Base-by-base conservation (phyloP, 1,140 invertebrate species). In the Tribolium castaneum region DNA sequence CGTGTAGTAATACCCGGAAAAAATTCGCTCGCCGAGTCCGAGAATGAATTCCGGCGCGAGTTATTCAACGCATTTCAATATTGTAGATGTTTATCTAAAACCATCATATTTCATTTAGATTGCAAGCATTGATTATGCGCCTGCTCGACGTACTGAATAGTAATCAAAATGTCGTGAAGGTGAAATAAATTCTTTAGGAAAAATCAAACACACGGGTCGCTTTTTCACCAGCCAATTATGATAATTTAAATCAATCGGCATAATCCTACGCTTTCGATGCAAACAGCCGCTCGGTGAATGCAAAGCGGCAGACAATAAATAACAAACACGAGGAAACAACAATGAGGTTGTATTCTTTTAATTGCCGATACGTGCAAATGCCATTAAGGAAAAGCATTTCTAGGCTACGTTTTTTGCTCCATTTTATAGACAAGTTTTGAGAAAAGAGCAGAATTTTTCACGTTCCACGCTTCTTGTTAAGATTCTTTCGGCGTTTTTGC, bases 71-170 rank as follows among this genome's bases (percentile, higher is more conserved):
- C 30, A 66, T 66, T 66, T 66, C 59, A 66, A 66, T 66, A 66
- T 66, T 66, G 25, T 35, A 66, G 59, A 66, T 66, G 59, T 66
- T 66, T 66, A 66, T 66, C 59, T 66, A 66, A 66, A 66, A 66
- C 59, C 59, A 35, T 66, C 59, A 35, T 66, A 66, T 66, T 66
- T 66, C 59, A 66, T 66, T 66, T 66, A 35, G 59, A 66, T 66
- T 66, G 59, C 59, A 66, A 66, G 30, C 59, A 66, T 66, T 66
- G 59, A 66, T 66, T 66, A 66, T 66, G 59, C 59, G n/a, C 59
- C 34, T 14, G 30, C 10, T 22, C 54, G 19, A 59, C 19, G 54
- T 59, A 25, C 54, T 19, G 59, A 66, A 35, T 35, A 66, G 25
- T 35, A 35, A 35, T 66, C 59, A 66, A 66, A 35, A 66, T 66